These are phyloP conservation scores for Lucinisca nassula DNA, from an alignment of 2,888 invertebrate species.

Conservation along the genomic window DNA sequence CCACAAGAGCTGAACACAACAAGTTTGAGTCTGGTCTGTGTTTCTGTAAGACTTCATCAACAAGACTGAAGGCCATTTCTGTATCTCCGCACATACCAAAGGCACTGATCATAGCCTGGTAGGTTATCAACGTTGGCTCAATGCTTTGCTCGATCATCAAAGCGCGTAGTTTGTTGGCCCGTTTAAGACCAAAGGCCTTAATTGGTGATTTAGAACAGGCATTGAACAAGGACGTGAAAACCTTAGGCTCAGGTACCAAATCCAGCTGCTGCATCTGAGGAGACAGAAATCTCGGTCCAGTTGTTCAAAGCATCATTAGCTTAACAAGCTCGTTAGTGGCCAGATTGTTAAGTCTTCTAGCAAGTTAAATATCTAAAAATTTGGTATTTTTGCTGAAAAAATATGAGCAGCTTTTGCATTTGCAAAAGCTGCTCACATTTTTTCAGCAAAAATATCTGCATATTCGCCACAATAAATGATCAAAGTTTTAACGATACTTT, in stretches of 20 bases:
- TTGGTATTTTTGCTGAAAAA: no score
- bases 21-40: conserved; percentile 91
- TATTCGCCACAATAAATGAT: no score
- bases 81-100: conserved; percentile 95
- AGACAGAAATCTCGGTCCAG: no score
- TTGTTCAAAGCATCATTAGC: no score
- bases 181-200: conserved; percentile 91
- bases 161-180: conserved; percentile 91
- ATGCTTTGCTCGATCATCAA: conserved; percentile 92
- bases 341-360: no score
- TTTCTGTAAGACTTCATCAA: conserved; percentile 93
- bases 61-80: conserved; percentile 93
- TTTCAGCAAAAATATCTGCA: no score
- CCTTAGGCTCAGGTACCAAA: conserved; percentile 91
- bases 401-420: no score
- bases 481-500: no score
- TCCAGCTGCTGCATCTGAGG: conserved; percentile 94
- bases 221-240: conserved; percentile 96
- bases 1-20: conserved; percentile 94
- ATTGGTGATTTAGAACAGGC: conserved; percentile 94
- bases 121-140: conserved; percentile 92
- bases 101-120: conserved; percentile 97
- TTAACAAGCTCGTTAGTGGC: no score
- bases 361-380: no score
- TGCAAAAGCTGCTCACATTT: no score